Evolutionary conservation across 2,888 invertebrate species (phyloP).

Genomic region (Cantharis rufa): DNA sequence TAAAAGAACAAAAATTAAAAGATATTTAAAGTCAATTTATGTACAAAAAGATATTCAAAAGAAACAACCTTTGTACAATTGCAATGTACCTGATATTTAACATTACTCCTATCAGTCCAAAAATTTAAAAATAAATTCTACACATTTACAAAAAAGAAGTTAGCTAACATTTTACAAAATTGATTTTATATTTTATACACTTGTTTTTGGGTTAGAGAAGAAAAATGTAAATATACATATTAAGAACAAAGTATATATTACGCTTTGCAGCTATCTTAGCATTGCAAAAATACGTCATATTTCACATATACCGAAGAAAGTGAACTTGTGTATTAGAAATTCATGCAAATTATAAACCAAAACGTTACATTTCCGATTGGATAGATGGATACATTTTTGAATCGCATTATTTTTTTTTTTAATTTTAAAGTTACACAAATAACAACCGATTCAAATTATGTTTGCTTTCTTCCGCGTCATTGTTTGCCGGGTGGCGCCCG

Average conservation of each 20-base stretch:
- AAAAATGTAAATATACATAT: slow-evolving; percentile 13
- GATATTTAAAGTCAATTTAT: slow-evolving; percentile 2
- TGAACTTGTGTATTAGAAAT: neutral
- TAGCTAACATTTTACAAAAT: slow-evolving; percentile 33
- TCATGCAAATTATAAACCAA: neutral
- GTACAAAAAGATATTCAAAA: slow-evolving; percentile 13
- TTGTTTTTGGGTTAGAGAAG: slow-evolving; percentile 17
- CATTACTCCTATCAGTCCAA: slow-evolving; percentile 44
- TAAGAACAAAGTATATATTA: slow-evolving; percentile 4
- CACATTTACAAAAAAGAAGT: slow-evolving; percentile 39
- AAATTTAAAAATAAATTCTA: slow-evolving; percentile 40
- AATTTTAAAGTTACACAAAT: neutral
- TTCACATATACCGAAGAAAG: neutral
- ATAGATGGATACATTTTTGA: neutral
- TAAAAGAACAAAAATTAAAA: neutral
- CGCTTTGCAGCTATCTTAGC: slow-evolving; percentile 14
- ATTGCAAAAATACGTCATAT: slow-evolving; percentile 10
- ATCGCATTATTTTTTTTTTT: neutral
- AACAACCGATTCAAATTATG: neutral
- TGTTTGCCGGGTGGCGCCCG: neutral
- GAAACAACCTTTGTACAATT: slow-evolving; percentile 43
- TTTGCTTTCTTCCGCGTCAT: neutral
- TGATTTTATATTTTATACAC: slow-evolving; percentile 29
- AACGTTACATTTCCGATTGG: neutral
- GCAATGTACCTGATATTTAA: slow-evolving; percentile 45